phyloP scores from a whole-genome alignment of 2,888 invertebrate species.

The Cartodere bifasciata region DNA sequence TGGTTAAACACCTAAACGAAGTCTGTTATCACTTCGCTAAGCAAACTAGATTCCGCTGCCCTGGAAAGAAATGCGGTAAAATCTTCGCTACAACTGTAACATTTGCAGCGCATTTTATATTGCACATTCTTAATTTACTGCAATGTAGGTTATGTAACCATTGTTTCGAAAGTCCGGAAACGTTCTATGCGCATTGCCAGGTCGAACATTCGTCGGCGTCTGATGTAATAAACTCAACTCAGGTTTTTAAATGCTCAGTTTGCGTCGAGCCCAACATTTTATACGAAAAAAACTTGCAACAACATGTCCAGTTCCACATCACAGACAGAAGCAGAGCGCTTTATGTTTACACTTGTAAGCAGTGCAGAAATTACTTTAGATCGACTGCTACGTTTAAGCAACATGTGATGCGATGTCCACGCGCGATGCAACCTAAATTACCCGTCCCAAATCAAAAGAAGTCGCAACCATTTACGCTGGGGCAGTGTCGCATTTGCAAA shows the following conservation, averaged over 20 bases:
- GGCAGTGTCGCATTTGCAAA: no score
- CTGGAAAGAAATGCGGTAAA: slow-evolving; percentile 31
- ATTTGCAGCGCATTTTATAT: slow-evolving; percentile 37
- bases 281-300: slow-evolving; percentile 15
- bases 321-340: slow-evolving; percentile 22
- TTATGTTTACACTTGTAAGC: slow-evolving; percentile 30
- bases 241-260: slow-evolving; percentile 15
- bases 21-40: slow-evolving; percentile 36
- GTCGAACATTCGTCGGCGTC: slow-evolving; percentile 13
- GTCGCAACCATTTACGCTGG: no score
- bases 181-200: slow-evolving; percentile 17
- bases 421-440: slow-evolving; percentile 14
- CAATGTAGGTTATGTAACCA: slow-evolving; percentile 36
- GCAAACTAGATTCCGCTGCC: slow-evolving; percentile 28
- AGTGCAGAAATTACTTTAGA: slow-evolving; percentile 29
- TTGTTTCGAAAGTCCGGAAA: slow-evolving; percentile 33
- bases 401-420: slow-evolving; percentile 23
- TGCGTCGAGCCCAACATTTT: slow-evolving; percentile 18
- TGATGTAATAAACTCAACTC: slow-evolving; percentile 7
- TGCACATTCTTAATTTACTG: slow-evolving; percentile 33
- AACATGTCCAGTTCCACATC: slow-evolving; percentile 27
- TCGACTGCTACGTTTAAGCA: slow-evolving; percentile 26
- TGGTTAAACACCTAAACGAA: slow-evolving; percentile 41
- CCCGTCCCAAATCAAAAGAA: not conserved
- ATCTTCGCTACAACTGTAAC: slow-evolving; percentile 37